Conservation (phyloP, 1,140 invertebrate genomes). For the Cotesia glomerata region DNA sequence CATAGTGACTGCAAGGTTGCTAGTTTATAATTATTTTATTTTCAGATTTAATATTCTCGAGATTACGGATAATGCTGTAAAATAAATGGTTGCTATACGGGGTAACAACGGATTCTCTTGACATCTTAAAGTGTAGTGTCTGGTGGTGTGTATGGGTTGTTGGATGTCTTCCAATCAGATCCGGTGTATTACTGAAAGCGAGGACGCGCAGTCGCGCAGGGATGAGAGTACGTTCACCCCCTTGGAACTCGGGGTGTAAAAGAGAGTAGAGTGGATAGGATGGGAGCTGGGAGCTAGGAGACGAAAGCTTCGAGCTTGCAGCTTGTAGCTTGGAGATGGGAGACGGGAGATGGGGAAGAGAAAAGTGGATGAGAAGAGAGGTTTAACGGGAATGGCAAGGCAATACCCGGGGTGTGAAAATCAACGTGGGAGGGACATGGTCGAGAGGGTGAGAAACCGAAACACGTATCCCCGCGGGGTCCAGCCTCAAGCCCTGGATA, state of each 20-base stretch:
- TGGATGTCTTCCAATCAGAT: slow-evolving; percentile 4
- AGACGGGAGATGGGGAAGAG: neutral
- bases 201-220: neutral
- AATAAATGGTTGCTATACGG: neutral
- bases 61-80: neutral
- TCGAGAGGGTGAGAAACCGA: slow-evolving; percentile 38
- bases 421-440: slow-evolving; percentile 47
- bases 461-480: slow-evolving; percentile 34
- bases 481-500: slow-evolving; percentile 8
- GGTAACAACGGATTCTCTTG: neutral
- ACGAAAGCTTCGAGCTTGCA: neutral
- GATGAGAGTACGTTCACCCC: slow-evolving; percentile 5
- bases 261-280: neutral
- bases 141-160: neutral
- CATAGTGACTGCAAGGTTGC: too few species aligned
- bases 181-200: neutral
- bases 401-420: slow-evolving; percentile 57
- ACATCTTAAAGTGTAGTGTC: neutral
- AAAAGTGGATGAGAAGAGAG: neutral
- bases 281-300: neutral
- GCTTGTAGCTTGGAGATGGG: too few species aligned
- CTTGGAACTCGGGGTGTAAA: neutral
- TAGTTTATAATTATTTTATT: too few species aligned
- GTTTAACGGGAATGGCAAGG: neutral
- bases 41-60: neutral